Base-by-base conservation (phyloP, 2,113 vertebrate species). In the Pelmatolapia mariae region DNA sequence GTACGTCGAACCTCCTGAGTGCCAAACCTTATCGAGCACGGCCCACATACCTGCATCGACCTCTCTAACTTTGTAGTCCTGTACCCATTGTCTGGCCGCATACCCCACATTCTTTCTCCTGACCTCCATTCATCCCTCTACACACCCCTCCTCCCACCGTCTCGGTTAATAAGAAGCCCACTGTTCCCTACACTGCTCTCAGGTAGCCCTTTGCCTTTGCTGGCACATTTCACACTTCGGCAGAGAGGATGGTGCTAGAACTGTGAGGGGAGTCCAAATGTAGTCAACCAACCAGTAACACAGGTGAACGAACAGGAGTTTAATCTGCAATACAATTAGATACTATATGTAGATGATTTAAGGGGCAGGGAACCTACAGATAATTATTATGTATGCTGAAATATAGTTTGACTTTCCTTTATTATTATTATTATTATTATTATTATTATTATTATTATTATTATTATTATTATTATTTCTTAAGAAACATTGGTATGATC, bases 21-120 rank as follows among this genome's bases (percentile, higher is more conserved):
- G 84, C 73, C 31, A 71, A 88, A 86, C 85, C 56, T 63, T 85
- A 76, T 87, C 18, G 9, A 79, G 73, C 66, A 84, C 43, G 24
- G 22, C 90, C 61, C 81, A 76, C 90, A 95, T 93, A 96, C 92
- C 93, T 96, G 90, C 79, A 53, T 8, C 13, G 26, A 86, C 66
- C 85, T 63, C 71, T 56, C 53, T 47, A 31, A 81, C 84, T 83
- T 71, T 43, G 43, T 29, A 6, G 13, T 54, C 83, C 59, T 19
- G 52, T 79, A 38, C 87, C 52, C 81, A 26, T 56, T 88, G 79
- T 79, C 84, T 87, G 84, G 86, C 85, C 50, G 84, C 95, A 96
- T 97, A 93, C 86, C 89, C 92, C 76, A 53, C 90, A 96, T 96
- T 96, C 96, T 83, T 96, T 94, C 80, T 89, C 53, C 85, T 92